Base-by-base conservation (phyloP, 2,888 invertebrate species). In the Mimumesa dahlbomi region DNA sequence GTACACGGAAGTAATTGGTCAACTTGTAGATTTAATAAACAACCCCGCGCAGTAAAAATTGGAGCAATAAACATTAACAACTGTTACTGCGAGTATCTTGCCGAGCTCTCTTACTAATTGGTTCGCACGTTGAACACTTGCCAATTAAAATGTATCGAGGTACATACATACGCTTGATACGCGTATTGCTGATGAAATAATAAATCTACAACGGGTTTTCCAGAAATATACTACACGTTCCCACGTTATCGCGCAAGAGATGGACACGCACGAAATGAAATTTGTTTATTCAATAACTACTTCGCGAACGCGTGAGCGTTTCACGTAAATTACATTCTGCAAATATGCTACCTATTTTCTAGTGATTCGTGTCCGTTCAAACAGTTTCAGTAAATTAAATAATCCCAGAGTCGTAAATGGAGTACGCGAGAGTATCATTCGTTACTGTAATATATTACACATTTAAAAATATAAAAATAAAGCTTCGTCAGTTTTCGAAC, bases 131-230 rank as follows among this genome's bases (percentile, higher is more conserved):
- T 53, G 43, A 65, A 48, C 25, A 57, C 21, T 49, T 42, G 36
- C 72, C 53, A 79, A 81, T 84, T 84, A 85, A 79, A 73, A 69
- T 70, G 64, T 73, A 82, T 82, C 69, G 67, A 78, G 77, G 78
- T 61, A 46, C n/a, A n/a, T n/a, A n/a, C n/a, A n/a, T n/a, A n/a
- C 45, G 67, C 50, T 72, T 65, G 48, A 73, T 75, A 53, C 46
- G 38, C 40, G 38, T 58, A 52, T 58, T 14, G n/a, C 43, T 31
- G 18, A 34, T 53, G 7, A 49, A 56, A 63, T 63, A 52, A 50
- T 50, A 56, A 53, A 0, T 13, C 19, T 21, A 6, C 36, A 14
- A 19, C 43, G 43, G 22, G 21, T 45, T 25, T 43, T 49, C 0
- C 5, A 19, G 11, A 11, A 19, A 19, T 5, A 42, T 36, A 11